A percentile compares a stretch with the other conserved stretches of the same genome.
These are phyloP conservation scores for Catostylus mosaicus DNA, from an alignment of 30 jellyfish, hydroid and myxozoan species.

Conservation along the genomic window DNA sequence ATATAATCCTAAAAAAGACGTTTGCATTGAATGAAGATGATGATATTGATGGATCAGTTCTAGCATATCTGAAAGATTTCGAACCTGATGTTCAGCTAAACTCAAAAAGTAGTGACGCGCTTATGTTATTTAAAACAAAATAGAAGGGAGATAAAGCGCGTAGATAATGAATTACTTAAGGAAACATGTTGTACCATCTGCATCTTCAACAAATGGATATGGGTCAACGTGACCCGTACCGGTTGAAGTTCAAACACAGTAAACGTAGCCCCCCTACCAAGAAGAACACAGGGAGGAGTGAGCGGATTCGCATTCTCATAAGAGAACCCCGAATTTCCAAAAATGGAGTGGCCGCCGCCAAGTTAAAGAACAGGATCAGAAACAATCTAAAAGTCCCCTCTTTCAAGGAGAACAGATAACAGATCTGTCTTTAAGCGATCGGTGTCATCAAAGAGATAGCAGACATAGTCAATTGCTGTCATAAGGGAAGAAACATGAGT, in stretches of 20 bases:
- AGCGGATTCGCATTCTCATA: no score
- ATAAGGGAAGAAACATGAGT: no score
- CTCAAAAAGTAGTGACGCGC: background rate
- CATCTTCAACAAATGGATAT: background rate
- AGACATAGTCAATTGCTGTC: no score
- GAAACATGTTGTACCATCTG: background rate
- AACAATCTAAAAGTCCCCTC: no score
- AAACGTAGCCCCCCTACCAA: background rate
- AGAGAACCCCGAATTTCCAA: no score
- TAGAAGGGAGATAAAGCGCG: background rate
- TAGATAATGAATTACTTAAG: background rate
- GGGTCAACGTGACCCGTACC: constrained; percentile 4
- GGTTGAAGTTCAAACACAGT: background rate
- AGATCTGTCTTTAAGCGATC: no score
- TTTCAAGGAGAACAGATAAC: no score
- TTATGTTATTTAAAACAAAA: background rate
- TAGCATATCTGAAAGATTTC: background rate
- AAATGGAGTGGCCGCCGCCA: no score
- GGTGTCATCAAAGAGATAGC: no score
- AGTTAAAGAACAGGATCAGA: no score
- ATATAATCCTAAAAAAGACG: background rate
- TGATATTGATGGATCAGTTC: background rate
- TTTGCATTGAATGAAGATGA: background rate
- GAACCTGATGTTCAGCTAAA: background rate
- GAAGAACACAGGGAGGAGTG: background rate